These are phyloP conservation scores for Potorous gilbertii DNA, from an alignment of 2,797 vertebrate species.

Conservation along the genomic window DNA sequence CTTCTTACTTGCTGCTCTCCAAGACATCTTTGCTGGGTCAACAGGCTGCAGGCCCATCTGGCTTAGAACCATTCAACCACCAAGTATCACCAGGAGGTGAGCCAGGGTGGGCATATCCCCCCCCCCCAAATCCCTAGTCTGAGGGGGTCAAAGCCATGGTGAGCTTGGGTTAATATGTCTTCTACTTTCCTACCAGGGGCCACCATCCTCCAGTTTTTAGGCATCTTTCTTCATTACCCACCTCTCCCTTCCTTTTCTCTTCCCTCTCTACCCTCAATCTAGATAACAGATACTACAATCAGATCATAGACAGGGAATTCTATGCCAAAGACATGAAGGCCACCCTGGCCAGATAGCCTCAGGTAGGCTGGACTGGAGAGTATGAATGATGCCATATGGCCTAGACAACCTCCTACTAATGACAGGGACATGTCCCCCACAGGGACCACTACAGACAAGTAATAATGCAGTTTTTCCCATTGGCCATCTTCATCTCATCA, in stretches of 20 bases:
- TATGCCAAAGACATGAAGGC: background rate
- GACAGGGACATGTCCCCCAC: background rate
- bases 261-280: background rate
- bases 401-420: background rate
- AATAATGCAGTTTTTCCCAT: background rate
- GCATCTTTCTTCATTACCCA: background rate
- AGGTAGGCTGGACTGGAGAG: background rate
- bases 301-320: background rate
- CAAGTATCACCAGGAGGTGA: background rate
- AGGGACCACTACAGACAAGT: background rate
- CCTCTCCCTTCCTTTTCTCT: background rate
- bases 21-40: background rate
- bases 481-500: background rate
- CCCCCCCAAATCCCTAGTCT: background rate
- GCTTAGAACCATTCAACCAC: background rate
- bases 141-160: background rate
- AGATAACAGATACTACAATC: background rate
- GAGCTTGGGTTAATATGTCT: background rate
- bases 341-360: background rate
- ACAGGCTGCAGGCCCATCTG: background rate
- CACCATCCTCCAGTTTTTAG: background rate
- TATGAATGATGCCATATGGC: background rate
- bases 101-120: background rate
- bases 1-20: background rate
- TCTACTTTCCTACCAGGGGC: background rate